Base-by-base conservation (phyloP, 2,797 vertebrate genomes). In the Fistularia commersonii region DNA sequence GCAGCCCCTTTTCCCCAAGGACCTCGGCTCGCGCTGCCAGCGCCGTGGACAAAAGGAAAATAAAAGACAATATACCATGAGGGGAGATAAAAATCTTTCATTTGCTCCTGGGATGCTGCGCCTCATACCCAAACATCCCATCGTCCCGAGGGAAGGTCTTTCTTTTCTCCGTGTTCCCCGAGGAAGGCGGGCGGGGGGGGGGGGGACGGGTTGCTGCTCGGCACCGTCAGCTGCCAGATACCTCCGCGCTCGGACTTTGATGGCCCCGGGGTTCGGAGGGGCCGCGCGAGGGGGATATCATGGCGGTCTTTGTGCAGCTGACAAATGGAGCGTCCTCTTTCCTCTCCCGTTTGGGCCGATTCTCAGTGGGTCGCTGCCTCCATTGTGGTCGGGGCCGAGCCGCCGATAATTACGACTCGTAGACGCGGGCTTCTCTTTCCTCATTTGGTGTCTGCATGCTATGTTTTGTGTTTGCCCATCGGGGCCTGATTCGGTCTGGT, bases 11-110 rank as follows among this genome's bases (percentile, higher is more conserved):
- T 49, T 11, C 36, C 23, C 23, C 23, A 34, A 58, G 8, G 54
- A 58, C 64, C 61, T 46, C 47, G 5, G 0, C 63, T 13, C 45
- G 84, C 79, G 49, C 83, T 72, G 23, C 63, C 15, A 46, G 84
- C 79, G 49, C 83, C 72, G 23, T 23, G 23, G 4, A 32, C 31
- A 44, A 48, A 50, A 47, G 70, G 51, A 65, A 69, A 64, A 48
- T 6, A 11, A 45, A 61, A 61, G 54, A 55, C 72, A 64, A 67
- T 71, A 59, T 59, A 73, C 45, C 45, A 34, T 8, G 32, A 8
- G 45, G 42, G 51, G 64, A 74, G 79, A 79, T 77, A 75, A 64
- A 73, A 74, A 86, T 89, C 78, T 78, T 71, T 74, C 45, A 64
- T 68, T 76, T 77, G 47, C 57, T 72, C 40, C 41, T 78, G 74